Evolutionary conservation across 2,113 vertebrate genomes (phyloP).

Genomic region (Zosterops japonicus): DNA sequence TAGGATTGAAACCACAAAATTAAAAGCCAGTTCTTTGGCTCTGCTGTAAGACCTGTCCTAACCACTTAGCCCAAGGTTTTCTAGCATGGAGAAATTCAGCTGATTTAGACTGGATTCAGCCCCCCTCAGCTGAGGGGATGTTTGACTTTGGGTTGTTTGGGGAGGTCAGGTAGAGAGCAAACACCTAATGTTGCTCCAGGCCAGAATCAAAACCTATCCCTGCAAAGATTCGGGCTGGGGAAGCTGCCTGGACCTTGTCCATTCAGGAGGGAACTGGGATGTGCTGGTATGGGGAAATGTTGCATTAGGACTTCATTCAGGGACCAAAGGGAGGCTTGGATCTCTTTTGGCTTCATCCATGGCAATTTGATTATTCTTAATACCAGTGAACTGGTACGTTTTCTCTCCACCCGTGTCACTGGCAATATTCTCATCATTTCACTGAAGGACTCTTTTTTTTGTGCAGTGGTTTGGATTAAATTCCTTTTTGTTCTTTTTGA

Average conservation of each 20-base stretch:
- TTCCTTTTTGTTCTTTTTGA: conserved; percentile 1
- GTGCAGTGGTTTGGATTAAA: conserved; percentile 1
- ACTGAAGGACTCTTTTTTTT: background rate
- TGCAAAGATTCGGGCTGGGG: background rate
- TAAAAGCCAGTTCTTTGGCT: background rate
- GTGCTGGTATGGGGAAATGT: background rate
- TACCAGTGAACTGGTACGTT: background rate
- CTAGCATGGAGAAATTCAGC: background rate
- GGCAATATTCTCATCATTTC: background rate
- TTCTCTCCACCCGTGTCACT: background rate
- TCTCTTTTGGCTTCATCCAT: background rate
- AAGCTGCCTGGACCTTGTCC: background rate
- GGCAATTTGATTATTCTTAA: background rate
- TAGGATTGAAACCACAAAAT: background rate
- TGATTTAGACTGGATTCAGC: background rate
- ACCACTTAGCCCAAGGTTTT: background rate
- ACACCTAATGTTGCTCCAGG: background rate
- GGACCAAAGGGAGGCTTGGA: background rate
- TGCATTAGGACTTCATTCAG: background rate
- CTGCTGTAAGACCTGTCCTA: background rate
- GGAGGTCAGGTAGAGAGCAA: background rate
- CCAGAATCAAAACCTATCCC: background rate
- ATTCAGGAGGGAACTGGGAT: background rate
- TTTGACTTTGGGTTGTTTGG: background rate
- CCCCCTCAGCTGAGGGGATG: background rate